Percentiles rank a stretch among this genome's conserved stretches.
These are phyloP conservation scores for Drosophila parabipectinata DNA, from an alignment of 1,140 invertebrate genomes.

Conservation along the genomic window DNA sequence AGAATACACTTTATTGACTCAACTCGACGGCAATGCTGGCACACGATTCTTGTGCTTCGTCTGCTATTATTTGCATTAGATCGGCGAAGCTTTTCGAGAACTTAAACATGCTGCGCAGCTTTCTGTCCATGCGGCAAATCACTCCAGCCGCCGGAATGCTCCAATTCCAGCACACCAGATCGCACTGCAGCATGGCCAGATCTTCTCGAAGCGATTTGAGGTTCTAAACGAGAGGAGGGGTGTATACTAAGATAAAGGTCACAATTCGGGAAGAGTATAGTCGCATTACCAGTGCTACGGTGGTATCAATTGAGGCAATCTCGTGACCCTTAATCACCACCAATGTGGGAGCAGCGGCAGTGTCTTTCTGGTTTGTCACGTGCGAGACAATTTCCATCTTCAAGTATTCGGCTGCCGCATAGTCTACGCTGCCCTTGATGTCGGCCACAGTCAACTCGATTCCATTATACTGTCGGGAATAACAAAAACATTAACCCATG, in stretches of 20 bases:
- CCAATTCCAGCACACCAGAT: conserved; percentile 83
- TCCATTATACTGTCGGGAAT: conserved; percentile 41
- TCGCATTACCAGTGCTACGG: conserved; percentile 86
- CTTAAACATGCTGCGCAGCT: conserved; percentile 67
- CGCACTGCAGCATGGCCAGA: conserved; percentile 59
- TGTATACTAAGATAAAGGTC: background rate
- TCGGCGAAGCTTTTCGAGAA: conserved; percentile 64
- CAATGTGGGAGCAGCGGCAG: conserved; percentile 22
- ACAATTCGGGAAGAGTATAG: background rate
- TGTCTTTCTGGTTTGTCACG: conserved; percentile 30
- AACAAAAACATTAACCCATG: background rate
- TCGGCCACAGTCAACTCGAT: conserved; percentile 50
- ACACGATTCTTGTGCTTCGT: conserved; percentile 1
- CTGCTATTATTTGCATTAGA: conserved; percentile 47
- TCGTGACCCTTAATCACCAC: conserved; percentile 88
- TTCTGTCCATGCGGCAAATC: conserved; percentile 66
- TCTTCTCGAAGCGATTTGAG: conserved; percentile 71
- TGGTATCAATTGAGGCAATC: conserved; percentile 87
- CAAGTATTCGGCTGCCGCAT: conserved; percentile 76
- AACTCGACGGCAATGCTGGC: conserved; percentile 18
- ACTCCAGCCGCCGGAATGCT: conserved; percentile 72
- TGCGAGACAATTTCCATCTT: conserved; percentile 65
- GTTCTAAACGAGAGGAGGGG: conserved; percentile 50
- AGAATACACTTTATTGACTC: conserved; percentile 27
- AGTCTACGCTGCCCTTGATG: conserved; percentile 71